Conservation (phyloP, 1,140 invertebrate genomes). For the Oppia nitens region DNA sequence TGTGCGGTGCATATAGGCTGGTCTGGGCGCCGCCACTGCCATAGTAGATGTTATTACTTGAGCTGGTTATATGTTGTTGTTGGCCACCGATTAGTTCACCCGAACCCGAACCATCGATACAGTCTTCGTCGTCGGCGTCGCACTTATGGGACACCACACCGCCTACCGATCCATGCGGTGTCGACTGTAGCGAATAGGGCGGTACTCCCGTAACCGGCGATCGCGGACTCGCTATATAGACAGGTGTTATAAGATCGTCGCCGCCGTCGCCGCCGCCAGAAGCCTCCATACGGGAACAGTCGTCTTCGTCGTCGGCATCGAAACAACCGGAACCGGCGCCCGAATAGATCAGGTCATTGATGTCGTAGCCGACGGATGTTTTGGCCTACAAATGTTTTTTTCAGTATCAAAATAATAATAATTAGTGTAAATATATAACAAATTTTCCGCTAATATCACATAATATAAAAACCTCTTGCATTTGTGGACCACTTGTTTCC, state of each 20-base stretch:
- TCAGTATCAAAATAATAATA: too few relatives aligned
- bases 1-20: conserved; percentile 17
- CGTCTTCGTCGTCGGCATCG: conserved; percentile 52
- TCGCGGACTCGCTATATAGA: conserved; percentile 1
- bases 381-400: conserved; percentile 8
- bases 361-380: conserved; percentile 5
- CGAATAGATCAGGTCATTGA: conserved; percentile 16
- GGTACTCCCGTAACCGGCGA: conserved; percentile 9
- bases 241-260: conserved; percentile 11
- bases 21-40: conserved; percentile 28
- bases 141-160: conserved; percentile 13
- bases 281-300: conserved; percentile 40
- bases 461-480: not conserved
- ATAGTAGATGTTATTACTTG: conserved; percentile 22
- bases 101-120: conserved; percentile 24
- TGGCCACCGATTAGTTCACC: too few relatives aligned
- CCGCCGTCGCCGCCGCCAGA: conserved; percentile 13
- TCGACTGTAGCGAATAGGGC: not conserved
- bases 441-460: not conserved
- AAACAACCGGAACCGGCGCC: conserved; percentile 54
- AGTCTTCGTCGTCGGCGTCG: conserved; percentile 24
- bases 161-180: not conserved
- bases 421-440: not conserved
- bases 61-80: not conserved
- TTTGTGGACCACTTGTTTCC: not conserved